These are phyloP conservation scores for Megathymus violae DNA, from an alignment of 1,140 invertebrate species.

Conservation along the genomic window DNA sequence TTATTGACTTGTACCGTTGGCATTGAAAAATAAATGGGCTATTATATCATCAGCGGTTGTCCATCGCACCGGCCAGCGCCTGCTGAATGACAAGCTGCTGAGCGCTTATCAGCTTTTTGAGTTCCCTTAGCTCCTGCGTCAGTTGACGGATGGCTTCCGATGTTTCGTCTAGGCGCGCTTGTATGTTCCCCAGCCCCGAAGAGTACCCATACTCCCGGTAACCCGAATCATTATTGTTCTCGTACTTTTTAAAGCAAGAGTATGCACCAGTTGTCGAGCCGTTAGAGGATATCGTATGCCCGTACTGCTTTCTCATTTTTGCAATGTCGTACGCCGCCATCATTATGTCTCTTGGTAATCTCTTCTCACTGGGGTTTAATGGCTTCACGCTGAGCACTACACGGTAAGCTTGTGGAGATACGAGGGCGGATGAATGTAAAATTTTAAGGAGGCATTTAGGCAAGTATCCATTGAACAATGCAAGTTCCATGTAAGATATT, in stretches of 20 bases:
- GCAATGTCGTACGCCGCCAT: slow-evolving; percentile 90
- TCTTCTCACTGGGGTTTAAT: slow-evolving; percentile 90
- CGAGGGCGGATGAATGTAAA: slow-evolving; percentile 89
- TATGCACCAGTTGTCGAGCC: slow-evolving; percentile 84
- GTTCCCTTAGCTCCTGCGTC: slow-evolving; percentile 86
- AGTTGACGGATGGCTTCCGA: slow-evolving; percentile 85
- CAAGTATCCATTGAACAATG: slow-evolving; percentile 86
- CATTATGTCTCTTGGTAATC: slow-evolving; percentile 89
- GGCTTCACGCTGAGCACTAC: slow-evolving; percentile 91
- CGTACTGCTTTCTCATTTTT: slow-evolving; percentile 87
- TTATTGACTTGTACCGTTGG: slow-evolving; percentile 77
- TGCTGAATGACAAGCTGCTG: slow-evolving; percentile 81
- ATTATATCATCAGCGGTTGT: slow-evolving; percentile 77
- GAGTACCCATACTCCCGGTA: slow-evolving; percentile 81
- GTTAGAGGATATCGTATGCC: slow-evolving; percentile 86
- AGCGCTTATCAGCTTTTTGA: slow-evolving; percentile 84
- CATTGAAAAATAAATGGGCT: slow-evolving; percentile 77
- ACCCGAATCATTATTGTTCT: slow-evolving; percentile 85
- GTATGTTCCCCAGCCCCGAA: slow-evolving; percentile 83
- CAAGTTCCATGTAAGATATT: slow-evolving; percentile 87
- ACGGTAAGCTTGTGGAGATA: slow-evolving; percentile 90
- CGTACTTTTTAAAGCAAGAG: slow-evolving; percentile 85
- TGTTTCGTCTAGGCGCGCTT: slow-evolving; percentile 86
- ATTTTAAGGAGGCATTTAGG: slow-evolving; percentile 89
- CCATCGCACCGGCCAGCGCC: slow-evolving; percentile 70